Percentiles rank a stretch among this genome's conserved stretches.
Conservation (phyloP, 2,797 vertebrate species). For the Rousettus madagascariensis region DNA sequence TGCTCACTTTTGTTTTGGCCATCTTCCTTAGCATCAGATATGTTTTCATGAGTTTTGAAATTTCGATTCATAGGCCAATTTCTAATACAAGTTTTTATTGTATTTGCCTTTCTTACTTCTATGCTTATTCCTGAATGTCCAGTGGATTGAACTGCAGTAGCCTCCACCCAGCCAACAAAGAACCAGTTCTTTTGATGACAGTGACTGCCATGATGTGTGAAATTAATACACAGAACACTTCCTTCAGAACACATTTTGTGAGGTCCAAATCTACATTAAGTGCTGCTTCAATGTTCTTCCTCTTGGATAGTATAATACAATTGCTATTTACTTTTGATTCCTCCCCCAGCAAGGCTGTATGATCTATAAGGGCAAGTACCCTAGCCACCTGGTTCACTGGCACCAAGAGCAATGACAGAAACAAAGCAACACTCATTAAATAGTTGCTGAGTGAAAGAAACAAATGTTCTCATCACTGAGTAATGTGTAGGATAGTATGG, state of each 20-base stretch:
- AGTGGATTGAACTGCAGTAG: not conserved
- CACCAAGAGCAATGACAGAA: not conserved
- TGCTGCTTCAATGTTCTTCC: not conserved
- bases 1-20: slow-evolving; percentile 17
- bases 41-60: not conserved
- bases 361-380: not conserved
- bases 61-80: not conserved
- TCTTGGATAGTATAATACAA: not conserved
- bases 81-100: not conserved
- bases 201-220: not conserved
- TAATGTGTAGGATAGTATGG: not conserved
- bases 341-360: not conserved
- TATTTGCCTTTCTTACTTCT: not conserved
- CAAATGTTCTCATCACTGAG: not conserved
- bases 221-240: not conserved
- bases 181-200: not conserved
- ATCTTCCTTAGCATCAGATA: not conserved
- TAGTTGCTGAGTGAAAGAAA: slow-evolving; percentile 1
- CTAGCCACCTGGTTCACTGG: not conserved
- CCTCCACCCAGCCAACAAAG: not conserved
- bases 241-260: not conserved
- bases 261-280: not conserved
- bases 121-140: not conserved
- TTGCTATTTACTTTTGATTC: not conserved
- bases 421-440: not conserved